Percentiles rank a stretch among this genome's conserved stretches.
Conservation (phyloP, 2,888 invertebrate genomes). For the Trichogramma evanescens region DNA sequence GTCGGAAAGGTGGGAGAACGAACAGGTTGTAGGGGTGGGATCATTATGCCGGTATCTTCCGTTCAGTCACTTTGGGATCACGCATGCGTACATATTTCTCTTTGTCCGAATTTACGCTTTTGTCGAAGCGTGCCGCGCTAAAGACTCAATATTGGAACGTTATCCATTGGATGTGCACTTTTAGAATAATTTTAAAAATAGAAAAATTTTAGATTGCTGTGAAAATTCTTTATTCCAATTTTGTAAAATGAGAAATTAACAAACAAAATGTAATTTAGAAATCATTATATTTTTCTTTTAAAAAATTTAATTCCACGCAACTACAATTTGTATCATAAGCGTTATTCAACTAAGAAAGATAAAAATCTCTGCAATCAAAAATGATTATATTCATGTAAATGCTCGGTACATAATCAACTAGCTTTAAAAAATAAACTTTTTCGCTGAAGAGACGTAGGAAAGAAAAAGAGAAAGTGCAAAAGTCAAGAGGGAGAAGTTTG, state of each 20-base stretch:
- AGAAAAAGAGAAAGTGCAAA: background rate
- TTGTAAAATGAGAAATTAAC: no score
- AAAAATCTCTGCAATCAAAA: background rate
- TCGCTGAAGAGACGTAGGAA: background rate
- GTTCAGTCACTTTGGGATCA: slow-evolving; percentile 33
- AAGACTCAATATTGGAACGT: no score
- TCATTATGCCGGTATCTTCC: slow-evolving; percentile 35
- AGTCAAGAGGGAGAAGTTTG: slow-evolving; percentile 9
- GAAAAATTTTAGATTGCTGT: no score
- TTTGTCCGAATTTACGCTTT: slow-evolving; percentile 27
- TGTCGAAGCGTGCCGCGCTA: no score
- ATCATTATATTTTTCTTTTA: no score
- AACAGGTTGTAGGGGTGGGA: slow-evolving; percentile 34
- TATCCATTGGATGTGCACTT: no score
- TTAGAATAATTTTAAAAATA: no score
- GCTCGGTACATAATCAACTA: background rate
- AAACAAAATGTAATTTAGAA: no score
- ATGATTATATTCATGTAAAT: background rate
- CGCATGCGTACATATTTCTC: slow-evolving; percentile 32
- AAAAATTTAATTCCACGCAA: no score
- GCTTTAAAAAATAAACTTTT: background rate
- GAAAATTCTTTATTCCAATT: no score
- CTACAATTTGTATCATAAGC: no score
- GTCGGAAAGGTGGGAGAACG: slow-evolving; percentile 25
- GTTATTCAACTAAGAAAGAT: no score